Evolutionary conservation across 2,888 invertebrate genomes (phyloP).

Genomic region (Lasioglossum morio): DNA sequence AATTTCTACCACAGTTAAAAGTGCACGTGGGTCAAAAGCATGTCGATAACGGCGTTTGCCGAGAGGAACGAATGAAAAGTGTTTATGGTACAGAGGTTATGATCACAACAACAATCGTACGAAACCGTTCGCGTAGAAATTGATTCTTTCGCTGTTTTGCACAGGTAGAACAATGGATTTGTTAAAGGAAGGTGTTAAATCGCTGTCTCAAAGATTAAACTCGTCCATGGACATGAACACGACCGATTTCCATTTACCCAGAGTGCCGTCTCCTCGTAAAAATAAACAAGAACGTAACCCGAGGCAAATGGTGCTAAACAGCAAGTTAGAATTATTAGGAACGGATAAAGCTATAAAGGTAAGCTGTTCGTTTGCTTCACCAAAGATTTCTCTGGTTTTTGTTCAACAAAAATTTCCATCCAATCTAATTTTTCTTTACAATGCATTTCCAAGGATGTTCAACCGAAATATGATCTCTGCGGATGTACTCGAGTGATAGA

Average conservation of each 20-base stretch:
- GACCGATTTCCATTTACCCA: conserved; percentile 38
- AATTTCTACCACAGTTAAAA: conserved; percentile 77
- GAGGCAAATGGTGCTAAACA: conserved; percentile 76
- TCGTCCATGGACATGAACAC: conserved; percentile 46
- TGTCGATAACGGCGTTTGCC: conserved; percentile 73
- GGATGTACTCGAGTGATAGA: conserved; percentile 70
- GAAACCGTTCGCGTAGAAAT: not conserved
- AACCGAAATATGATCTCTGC: conserved; percentile 65
- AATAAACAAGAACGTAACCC: conserved; percentile 48
- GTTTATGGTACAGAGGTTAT: conserved; percentile 78
- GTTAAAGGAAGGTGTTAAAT: conserved; percentile 74
- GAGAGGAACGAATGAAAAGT: conserved; percentile 76
- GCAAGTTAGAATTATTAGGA: conserved; percentile 70
- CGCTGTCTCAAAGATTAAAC: conserved; percentile 64
- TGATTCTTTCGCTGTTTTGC: not conserved
- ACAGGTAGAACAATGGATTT: conserved; percentile 75
- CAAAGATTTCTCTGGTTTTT: not conserved
- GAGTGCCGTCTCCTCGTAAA: conserved; percentile 24
- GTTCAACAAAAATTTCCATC: not conserved
- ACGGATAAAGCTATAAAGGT: conserved; percentile 70
- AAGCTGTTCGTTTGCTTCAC: conserved; percentile 10
- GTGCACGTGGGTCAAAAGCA: conserved; percentile 77
- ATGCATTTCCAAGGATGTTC: conserved; percentile 21
- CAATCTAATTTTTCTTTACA: not conserved
- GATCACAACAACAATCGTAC: not conserved